Evolutionary conservation across 2,797 vertebrate species (phyloP).

Genomic region (Botia kubotai): DNA sequence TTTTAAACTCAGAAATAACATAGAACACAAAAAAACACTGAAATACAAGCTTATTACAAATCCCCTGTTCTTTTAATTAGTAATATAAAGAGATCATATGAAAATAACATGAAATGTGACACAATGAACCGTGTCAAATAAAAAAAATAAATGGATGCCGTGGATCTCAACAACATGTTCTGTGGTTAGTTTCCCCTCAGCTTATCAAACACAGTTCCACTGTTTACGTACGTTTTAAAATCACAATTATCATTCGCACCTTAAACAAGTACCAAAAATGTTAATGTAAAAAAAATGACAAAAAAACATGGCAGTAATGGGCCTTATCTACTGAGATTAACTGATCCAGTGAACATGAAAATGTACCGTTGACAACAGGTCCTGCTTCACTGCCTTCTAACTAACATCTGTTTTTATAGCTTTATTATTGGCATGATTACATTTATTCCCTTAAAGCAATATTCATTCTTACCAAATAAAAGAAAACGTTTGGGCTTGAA

Average conservation of each 20-base stretch:
- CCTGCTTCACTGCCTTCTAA: not conserved
- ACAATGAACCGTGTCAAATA: too few relatives aligned
- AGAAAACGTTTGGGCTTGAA: constrained; percentile 31
- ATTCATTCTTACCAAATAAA: not conserved
- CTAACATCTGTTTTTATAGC: not conserved
- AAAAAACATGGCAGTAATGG: not conserved
- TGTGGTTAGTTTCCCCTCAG: too few relatives aligned
- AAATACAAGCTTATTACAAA: constrained; percentile 66
- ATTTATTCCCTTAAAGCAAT: constrained; percentile 20
- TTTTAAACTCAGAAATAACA: not conserved
- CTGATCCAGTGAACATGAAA: constrained; percentile 6
- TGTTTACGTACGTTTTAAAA: constrained; percentile 11
- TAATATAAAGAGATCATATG: too few relatives aligned
- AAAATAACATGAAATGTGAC: too few relatives aligned
- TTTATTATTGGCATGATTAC: constrained; percentile 9
- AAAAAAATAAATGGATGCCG: too few relatives aligned
- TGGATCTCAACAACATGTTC: too few relatives aligned
- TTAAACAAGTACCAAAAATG: constrained; percentile 5
- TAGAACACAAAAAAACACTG: not conserved
- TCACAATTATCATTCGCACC: not conserved
- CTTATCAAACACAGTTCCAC: too few relatives aligned
- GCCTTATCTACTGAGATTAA: constrained; percentile 5
- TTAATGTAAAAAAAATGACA: not conserved
- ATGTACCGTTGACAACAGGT: constrained; percentile 1
- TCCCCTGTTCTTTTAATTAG: constrained; percentile 68